Evolutionary conservation across 2,113 vertebrate genomes (phyloP), one percentile per base, ranked within the genome.

Genomic region (Tinamus guttatus): DNA sequence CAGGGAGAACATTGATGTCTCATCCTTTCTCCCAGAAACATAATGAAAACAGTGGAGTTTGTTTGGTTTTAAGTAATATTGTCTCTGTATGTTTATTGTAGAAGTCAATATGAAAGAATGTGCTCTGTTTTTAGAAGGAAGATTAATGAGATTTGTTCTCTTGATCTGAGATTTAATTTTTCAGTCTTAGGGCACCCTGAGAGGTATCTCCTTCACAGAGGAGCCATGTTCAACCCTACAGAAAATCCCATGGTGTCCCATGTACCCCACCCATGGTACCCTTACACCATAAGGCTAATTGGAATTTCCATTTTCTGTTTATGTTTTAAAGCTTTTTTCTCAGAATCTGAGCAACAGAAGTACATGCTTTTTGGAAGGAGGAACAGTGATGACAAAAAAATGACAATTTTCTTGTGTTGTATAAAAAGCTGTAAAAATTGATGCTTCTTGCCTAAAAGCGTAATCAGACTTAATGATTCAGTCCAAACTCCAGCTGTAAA

Each of bases 361-460:
- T 13, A 5, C 30, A 32, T 1, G 6, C 0, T 3, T 10, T 58
- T 51, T 24, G 38, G 0, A 49, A 73, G 74, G 2, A 62, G 34
- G 12, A 58, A 4, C 25, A 75, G 14, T 51, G 11, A 62, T 1
- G 1, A 54, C 52, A 16, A 41, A 51, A 56, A 27, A 40, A 1
- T 6, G 40, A 20, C 8, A 8, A 5, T 51, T 49, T 30, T 18
- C 3, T 75, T 75, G 14, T 63, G 74, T 30, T 67, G 13, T 43
- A 58, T 30, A 28, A 59, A 64, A 65, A 67, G 25, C 9, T 28
- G 74, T 45, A 76, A 40, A 60, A 45, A 47, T 11, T 13, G 3
- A 14, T 62, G 13, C 16, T 9, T 41, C 2, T 58, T 41, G 3
- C 60, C 5, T 3, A 75, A 19, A 28, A 81, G 5, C 21, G 69